phyloP scores from a whole-genome alignment of 2,888 invertebrate genomes.

The Pyrgus malvae region DNA sequence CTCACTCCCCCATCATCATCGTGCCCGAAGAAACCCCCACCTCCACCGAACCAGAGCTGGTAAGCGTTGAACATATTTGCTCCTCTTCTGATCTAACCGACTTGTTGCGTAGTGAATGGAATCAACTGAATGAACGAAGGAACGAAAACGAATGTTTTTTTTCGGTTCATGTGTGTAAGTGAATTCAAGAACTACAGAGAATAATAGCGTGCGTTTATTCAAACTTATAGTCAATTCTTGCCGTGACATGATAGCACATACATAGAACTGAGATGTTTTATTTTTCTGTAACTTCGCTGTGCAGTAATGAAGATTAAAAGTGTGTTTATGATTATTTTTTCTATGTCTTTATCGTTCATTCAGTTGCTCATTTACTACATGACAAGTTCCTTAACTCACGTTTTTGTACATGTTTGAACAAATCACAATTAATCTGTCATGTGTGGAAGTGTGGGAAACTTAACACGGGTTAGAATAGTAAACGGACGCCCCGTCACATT shows the following conservation, averaged over 20 bases:
- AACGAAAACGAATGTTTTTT: not conserved
- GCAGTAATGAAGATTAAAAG: no score
- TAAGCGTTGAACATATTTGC: constrained; percentile 41
- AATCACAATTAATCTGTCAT: constrained; percentile 42
- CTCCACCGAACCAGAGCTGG: constrained; percentile 65
- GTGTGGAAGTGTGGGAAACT: constrained; percentile 54
- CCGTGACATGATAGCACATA: no score
- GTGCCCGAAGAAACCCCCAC: constrained; percentile 53
- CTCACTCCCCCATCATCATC: constrained; percentile 45
- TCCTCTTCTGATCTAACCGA: constrained; percentile 24
- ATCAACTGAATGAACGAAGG: not conserved
- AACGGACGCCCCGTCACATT: constrained; percentile 45
- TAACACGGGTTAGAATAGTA: constrained; percentile 59
- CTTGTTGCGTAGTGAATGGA: constrained; percentile 9
- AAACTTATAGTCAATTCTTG: no score
- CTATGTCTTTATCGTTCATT: not conserved
- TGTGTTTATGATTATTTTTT: not conserved
- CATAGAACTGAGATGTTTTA: no score
- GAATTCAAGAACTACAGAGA: not conserved
- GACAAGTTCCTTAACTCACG: constrained; percentile 36
- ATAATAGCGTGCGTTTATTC: not conserved
- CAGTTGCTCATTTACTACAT: constrained; percentile 12
- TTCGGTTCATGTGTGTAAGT: no score
- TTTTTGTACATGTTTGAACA: constrained; percentile 38
- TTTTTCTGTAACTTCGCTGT: no score